phyloP scores from a whole-genome alignment of 2,888 invertebrate genomes.

The Drosophila putrida region DNA sequence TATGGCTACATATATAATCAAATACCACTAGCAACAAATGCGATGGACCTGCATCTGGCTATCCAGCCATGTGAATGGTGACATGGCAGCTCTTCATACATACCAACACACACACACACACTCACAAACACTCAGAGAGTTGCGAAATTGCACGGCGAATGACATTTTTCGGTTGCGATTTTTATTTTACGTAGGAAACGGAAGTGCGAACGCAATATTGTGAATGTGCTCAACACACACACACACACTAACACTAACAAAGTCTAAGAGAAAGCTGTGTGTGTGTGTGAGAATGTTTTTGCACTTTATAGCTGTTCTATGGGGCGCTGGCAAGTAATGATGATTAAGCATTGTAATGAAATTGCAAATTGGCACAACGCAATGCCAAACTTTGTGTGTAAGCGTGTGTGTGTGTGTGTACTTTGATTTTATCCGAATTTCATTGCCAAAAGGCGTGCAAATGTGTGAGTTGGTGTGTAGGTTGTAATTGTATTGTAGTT shows the following conservation, averaged over 20 bases:
- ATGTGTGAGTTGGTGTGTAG: slow-evolving; percentile 12
- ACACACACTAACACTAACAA: slow-evolving; percentile 12
- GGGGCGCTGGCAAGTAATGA: slow-evolving; percentile 63
- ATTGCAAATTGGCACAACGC: slow-evolving; percentile 76
- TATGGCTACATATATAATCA: slow-evolving; percentile 72
- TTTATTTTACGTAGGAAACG: slow-evolving; percentile 50
- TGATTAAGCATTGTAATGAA: slow-evolving; percentile 83
- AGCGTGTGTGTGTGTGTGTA: slow-evolving; percentile 3
- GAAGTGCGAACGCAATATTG: slow-evolving; percentile 77
- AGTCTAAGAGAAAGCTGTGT: neutral
- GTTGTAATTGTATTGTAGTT: slow-evolving; percentile 75
- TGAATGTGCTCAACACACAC: slow-evolving; percentile 51
- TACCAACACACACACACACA: slow-evolving; percentile 9
- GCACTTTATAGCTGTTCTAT: slow-evolving; percentile 42
- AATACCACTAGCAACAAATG: slow-evolving; percentile 73
- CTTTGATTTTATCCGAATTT: slow-evolving; percentile 66
- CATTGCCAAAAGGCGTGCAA: slow-evolving; percentile 60
- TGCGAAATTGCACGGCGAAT: slow-evolving; percentile 54
- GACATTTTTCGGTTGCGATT: slow-evolving; percentile 53
- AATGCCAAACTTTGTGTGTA: slow-evolving; percentile 44
- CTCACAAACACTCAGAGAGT: slow-evolving; percentile 7
- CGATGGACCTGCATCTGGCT: slow-evolving; percentile 46
- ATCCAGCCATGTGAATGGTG: slow-evolving; percentile 78
- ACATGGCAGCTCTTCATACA: slow-evolving; percentile 61
- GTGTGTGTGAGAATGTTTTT: slow-evolving; percentile 9